Evolutionary conservation across 2,797 vertebrate species (phyloP), one percentile per base, ranked within the genome.

Genomic region (Acrossocheilus fasciatus): DNA sequence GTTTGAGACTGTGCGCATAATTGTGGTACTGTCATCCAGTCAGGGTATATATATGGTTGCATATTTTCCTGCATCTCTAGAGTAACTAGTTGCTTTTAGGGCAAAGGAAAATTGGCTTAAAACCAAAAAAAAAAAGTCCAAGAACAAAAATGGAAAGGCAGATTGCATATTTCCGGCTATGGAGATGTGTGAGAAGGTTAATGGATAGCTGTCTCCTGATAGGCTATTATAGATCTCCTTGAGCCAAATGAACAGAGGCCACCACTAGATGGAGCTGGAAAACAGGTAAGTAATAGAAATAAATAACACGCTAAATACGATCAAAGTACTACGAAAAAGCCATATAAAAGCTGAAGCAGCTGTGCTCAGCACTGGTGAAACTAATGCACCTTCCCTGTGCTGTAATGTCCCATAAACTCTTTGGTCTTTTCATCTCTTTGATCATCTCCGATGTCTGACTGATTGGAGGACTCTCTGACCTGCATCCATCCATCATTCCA

Each of bases 181-280:
- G n/a, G 4, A 62, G 10, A 68, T 68, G 66, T 68, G 66, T 18
- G 34, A 18, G 34, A 68, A 10, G 4, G 39, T n/a, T 62, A 45
- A 30, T 10, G 2, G 14, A 62, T 36, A 50, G 43, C 43, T 34
- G 15, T 45, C 7, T 66, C n/a, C 9, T 23, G 41, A 80, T n/a
- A 30, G 59, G 62, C 12, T 66, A 77, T 62, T n/a, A 59, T 59
- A 64, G 17, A 47, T 45, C 18, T 47, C 14, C 39, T 62, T 79
- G 57, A 79, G 12, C 34, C 1, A 39, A 84, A 68, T 18, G 2
- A 84, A 52, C 26, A 66, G 43, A 66, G 73, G 45, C 59, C 15
- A 59, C 75, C 83, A 70, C 75, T 79, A 70, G 66, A 54, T 59
- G 50, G 50, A 54, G 83, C 77, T 52, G 54, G 41, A 80, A 81